Evolutionary conservation across 2,113 vertebrate genomes (phyloP).

Genomic region (Antechinus stuartii): DNA sequence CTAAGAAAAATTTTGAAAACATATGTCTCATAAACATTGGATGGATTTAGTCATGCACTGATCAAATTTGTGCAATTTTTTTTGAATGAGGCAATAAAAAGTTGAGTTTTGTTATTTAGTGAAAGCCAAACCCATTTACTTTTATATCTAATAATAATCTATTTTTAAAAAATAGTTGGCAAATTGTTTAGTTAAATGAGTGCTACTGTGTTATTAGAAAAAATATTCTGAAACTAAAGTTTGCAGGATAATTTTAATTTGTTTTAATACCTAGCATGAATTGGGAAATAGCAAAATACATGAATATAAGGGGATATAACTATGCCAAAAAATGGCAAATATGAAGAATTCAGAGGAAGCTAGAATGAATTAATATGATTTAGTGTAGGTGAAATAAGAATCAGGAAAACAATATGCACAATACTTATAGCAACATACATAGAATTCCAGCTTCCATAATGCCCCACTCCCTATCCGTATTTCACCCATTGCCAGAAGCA

Average conservation of each 20-base stretch:
- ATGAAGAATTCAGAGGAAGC: neutral
- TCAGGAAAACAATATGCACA: neutral
- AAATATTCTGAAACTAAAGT: constrained; percentile 11
- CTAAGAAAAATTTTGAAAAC: neutral
- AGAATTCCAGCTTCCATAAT: neutral
- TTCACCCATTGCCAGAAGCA: neutral
- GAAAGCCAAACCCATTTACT: neutral
- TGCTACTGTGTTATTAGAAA: neutral
- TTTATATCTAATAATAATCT: neutral
- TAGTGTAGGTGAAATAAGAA: neutral
- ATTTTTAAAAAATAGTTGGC: neutral
- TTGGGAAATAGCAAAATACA: neutral
- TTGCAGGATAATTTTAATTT: neutral
- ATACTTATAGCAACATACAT: too few species aligned
- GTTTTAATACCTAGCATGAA: neutral
- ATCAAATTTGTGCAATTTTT: neutral
- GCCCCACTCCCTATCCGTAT: fast-evolving
- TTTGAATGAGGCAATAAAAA: neutral
- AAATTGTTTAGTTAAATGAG: neutral
- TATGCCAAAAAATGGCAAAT: neutral
- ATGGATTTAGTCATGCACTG: neutral
- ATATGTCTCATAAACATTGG: neutral
- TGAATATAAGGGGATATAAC: neutral
- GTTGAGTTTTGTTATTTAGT: neutral
- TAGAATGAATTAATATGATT: neutral